Conservation (phyloP, 2,797 vertebrate species). For the Enteromius fasciolatus region DNA sequence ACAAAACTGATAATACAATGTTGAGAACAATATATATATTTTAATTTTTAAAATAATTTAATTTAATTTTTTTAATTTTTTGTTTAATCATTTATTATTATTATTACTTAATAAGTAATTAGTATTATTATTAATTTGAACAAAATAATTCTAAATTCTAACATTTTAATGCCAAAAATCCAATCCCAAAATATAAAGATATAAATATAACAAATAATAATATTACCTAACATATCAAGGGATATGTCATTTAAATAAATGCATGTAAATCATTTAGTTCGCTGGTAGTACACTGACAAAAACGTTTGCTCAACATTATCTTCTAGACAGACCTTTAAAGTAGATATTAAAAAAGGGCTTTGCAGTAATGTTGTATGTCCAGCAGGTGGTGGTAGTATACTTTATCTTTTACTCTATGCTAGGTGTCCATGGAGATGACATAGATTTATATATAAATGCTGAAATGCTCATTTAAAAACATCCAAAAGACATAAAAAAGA, state of each 20-base stretch:
- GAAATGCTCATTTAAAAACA: background rate
- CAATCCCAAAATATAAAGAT: background rate
- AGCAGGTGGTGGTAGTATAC: constrained; percentile 23
- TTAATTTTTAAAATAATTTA: too few relatives aligned
- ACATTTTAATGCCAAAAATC: background rate
- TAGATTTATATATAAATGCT: background rate
- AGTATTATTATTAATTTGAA: background rate
- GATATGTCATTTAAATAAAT: background rate
- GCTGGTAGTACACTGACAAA: background rate
- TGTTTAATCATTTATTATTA: too few relatives aligned
- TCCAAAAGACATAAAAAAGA: background rate
- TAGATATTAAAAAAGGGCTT: background rate
- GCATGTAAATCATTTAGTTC: background rate
- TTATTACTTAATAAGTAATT: too few relatives aligned
- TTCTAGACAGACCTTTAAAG: background rate
- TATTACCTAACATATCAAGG: background rate
- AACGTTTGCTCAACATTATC: background rate
- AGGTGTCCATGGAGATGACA: background rate
- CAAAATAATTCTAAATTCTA: background rate
- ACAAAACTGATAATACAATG: background rate
- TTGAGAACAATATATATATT: too few relatives aligned
- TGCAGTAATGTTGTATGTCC: background rate
- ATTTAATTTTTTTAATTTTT: too few relatives aligned
- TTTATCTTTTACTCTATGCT: background rate
- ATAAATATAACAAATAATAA: background rate